phyloP scores from a whole-genome alignment of 2,113 vertebrate genomes.

The Hypocryptadius cinnamomeus region DNA sequence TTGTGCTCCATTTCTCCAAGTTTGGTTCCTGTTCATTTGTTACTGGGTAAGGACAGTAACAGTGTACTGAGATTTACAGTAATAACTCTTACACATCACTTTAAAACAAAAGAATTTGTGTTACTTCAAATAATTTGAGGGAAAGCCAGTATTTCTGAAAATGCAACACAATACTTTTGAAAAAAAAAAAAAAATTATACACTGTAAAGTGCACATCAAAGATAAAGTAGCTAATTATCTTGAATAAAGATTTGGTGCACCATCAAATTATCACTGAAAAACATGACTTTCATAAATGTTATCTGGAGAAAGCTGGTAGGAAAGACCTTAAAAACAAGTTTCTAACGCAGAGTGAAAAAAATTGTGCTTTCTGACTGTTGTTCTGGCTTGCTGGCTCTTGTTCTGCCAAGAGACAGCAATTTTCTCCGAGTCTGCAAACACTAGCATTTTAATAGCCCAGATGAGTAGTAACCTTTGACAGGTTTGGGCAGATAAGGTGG shows the following conservation, averaged over 20 bases:
- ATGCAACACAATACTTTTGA: neutral
- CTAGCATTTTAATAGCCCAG: neutral
- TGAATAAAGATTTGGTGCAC: neutral
- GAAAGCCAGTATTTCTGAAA: neutral
- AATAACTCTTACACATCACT: neutral
- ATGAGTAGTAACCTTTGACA: neutral
- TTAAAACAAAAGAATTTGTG: neutral
- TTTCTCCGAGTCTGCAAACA: neutral
- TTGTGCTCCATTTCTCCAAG: neutral
- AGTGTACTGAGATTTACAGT: neutral
- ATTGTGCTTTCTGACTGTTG: neutral
- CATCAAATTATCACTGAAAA: neutral
- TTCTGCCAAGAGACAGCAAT: neutral
- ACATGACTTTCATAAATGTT: neutral
- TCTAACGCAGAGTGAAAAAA: neutral
- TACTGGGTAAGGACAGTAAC: neutral
- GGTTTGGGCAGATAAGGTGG: neutral
- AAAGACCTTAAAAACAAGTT: neutral
- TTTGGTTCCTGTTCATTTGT: neutral
- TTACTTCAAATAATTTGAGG: neutral
- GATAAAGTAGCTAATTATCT: neutral
- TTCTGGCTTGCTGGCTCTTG: neutral
- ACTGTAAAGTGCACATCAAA: neutral
- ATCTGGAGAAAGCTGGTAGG: neutral
- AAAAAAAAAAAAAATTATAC: neutral